These are phyloP conservation scores for Ctena decussata DNA, from an alignment of 2,888 invertebrate species.

Conservation along the genomic window DNA sequence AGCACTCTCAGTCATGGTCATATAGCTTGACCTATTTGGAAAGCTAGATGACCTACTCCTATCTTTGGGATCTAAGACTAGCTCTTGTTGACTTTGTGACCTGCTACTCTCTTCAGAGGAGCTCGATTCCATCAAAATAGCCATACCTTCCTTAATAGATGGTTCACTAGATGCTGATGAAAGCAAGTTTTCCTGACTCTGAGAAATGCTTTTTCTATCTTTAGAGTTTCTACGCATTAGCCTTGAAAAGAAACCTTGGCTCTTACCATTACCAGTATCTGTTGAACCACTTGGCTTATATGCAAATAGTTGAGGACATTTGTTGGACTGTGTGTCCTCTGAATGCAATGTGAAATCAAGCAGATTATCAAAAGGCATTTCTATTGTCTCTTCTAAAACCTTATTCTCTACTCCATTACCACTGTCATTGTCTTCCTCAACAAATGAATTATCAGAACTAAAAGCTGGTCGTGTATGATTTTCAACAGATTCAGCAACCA, in stretches of 20 bases:
- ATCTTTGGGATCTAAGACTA: conserved; percentile 58
- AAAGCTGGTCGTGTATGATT: background rate
- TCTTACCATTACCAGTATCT: conserved; percentile 57
- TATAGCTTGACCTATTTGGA: conserved; percentile 77
- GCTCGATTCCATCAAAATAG: conserved; percentile 42
- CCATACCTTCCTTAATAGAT: conserved; percentile 55
- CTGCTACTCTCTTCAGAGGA: conserved; percentile 60
- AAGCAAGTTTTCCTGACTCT: conserved; percentile 79
- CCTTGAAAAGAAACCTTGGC: conserved; percentile 78
- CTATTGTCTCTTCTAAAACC: conserved; percentile 5
- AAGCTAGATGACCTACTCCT: conserved; percentile 81
- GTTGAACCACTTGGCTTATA: background rate
- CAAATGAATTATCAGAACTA: background rate
- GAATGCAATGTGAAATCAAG: conserved; percentile 63
- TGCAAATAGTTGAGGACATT: background rate
- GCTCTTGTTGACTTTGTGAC: conserved; percentile 74
- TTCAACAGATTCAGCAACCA: background rate
- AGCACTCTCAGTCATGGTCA: conserved; percentile 66
- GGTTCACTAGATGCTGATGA: conserved; percentile 67
- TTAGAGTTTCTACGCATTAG: conserved; percentile 80
- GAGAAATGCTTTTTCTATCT: conserved; percentile 77
- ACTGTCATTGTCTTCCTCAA: background rate
- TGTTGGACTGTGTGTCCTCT: conserved; percentile 41
- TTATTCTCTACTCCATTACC: background rate
- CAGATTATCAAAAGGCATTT: conserved; percentile 67